Conservation (phyloP, 2,888 invertebrate species). For the Ormyrus nitidulus region DNA sequence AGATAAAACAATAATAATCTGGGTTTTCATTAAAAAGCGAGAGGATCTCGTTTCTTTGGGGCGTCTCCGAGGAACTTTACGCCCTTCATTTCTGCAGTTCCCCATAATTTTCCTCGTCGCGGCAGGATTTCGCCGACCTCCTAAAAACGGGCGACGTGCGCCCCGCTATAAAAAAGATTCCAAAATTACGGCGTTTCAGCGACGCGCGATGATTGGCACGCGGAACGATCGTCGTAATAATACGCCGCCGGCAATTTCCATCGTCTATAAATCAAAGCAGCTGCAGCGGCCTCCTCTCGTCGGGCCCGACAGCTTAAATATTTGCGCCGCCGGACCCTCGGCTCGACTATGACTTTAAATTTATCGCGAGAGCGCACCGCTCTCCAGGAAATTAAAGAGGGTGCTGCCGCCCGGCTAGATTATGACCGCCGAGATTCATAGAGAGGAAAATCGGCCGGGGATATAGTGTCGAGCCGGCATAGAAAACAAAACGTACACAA, state of each 20-base stretch:
- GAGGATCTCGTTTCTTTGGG: too few relatives aligned
- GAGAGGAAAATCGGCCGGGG: constrained; percentile 41
- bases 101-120: too few relatives aligned
- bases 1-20: too few relatives aligned
- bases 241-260: not conserved
- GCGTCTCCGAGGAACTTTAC: too few relatives aligned
- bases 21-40: too few relatives aligned
- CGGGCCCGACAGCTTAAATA: constrained; percentile 38
- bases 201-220: constrained; percentile 13
- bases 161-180: too few relatives aligned
- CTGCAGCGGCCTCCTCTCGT: not conserved
- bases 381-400: constrained; percentile 55
- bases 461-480: constrained; percentile 19
- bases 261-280: constrained; percentile 23
- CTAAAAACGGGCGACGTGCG: too few relatives aligned
- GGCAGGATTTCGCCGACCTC: too few relatives aligned
- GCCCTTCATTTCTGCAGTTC: too few relatives aligned
- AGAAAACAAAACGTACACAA: constrained; percentile 43
- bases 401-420: constrained; percentile 29
- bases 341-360: constrained; percentile 28
- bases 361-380: constrained; percentile 42
- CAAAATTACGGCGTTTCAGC: too few relatives aligned
- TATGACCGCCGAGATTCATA: constrained; percentile 52
- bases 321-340: constrained; percentile 37
- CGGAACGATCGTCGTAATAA: constrained; percentile 14